Conservation (phyloP, 2,797 vertebrate genomes). For the Microtus obscurus region DNA sequence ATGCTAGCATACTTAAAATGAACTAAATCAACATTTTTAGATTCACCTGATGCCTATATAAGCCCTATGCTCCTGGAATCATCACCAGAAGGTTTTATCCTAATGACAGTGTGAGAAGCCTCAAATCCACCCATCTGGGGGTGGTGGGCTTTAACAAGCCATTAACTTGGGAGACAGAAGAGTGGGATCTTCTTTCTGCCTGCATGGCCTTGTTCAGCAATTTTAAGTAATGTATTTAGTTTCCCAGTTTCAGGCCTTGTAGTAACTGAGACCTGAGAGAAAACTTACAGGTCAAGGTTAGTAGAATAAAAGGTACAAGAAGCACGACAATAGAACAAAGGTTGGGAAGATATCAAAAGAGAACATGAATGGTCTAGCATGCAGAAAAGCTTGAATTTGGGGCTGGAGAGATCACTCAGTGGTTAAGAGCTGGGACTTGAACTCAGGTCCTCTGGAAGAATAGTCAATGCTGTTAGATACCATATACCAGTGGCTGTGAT, state of each 20-base stretch:
- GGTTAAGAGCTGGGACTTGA: too few species aligned
- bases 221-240: slow-evolving; percentile 9
- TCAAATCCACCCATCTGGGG: not conserved
- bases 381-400: slow-evolving; percentile 11
- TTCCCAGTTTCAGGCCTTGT: not conserved
- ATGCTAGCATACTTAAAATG: not conserved
- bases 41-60: not conserved
- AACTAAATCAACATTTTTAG: not conserved
- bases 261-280: not conserved
- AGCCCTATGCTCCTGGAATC: not conserved
- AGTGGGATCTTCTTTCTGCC: not conserved
- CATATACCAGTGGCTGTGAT: not conserved
- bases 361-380: not conserved
- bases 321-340: not conserved
- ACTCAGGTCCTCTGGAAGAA: too few species aligned
- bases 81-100: not conserved
- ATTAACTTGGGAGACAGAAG: not conserved
- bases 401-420: too few species aligned
- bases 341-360: not conserved
- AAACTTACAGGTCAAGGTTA: not conserved
- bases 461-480: not conserved
- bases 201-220: not conserved
- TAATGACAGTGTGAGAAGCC: not conserved
- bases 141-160: not conserved
- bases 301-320: not conserved